Conservation (phyloP, 1,140 invertebrate species). For the Caenorhabditis briggsae region DNA sequence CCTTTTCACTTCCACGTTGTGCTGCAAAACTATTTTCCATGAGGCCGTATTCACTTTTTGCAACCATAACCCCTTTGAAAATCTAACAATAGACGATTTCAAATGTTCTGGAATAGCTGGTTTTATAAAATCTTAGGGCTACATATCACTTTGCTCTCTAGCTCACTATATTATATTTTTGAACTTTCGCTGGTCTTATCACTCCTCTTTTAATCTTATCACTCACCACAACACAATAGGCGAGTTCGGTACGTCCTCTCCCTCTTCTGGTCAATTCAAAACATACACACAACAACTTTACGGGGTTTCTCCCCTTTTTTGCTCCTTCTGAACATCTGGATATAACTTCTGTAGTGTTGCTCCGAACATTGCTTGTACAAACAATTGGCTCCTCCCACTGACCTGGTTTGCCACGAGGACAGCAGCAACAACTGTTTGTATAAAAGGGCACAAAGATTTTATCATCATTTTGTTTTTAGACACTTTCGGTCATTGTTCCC, state of each 20-base stretch:
- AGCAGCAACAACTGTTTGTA: not conserved
- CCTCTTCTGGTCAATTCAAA: not conserved
- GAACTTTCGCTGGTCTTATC: slow-evolving; percentile 7
- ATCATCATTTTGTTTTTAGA: not conserved
- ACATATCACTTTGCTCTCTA: not conserved
- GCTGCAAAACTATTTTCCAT: too few species aligned
- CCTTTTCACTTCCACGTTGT: too few species aligned
- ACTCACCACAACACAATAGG: not conserved
- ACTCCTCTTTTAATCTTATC: not conserved
- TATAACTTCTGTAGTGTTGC: slow-evolving; percentile 21
- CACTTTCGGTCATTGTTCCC: not conserved
- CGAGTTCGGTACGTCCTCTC: slow-evolving; percentile 37
- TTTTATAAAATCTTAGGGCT: too few species aligned
- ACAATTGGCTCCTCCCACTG: not conserved
- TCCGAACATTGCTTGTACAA: not conserved
- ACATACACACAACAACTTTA: not conserved
- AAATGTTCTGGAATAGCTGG: too few species aligned
- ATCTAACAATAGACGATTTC: too few species aligned
- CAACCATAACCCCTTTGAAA: too few species aligned
- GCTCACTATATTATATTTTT: not conserved
- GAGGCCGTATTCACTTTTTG: too few species aligned
- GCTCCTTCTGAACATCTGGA: not conserved
- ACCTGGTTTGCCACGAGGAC: slow-evolving; percentile 3
- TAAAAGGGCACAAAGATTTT: not conserved
- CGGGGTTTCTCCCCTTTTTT: not conserved